Conservation (phyloP, 2,113 vertebrate genomes). For the Hymenochirus boettgeri region DNA sequence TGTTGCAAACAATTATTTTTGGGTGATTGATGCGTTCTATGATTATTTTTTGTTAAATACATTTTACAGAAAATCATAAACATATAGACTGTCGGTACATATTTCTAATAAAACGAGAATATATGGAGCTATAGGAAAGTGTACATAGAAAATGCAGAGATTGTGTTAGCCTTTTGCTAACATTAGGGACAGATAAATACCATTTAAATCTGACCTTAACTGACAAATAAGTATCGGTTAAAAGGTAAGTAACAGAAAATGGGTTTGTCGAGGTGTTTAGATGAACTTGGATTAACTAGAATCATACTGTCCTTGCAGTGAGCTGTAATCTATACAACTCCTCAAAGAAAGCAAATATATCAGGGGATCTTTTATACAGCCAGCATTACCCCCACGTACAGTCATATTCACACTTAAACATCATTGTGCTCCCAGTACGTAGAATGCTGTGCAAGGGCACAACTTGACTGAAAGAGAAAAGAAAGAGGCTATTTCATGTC, state of each 20-base stretch:
- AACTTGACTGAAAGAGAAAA: constrained; percentile 71
- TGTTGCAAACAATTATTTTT: too few relatives aligned
- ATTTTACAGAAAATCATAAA: too few relatives aligned
- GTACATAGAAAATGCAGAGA: too few relatives aligned
- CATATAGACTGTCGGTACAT: too few relatives aligned
- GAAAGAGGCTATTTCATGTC: constrained; percentile 57
- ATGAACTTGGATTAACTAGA: constrained; percentile 22
- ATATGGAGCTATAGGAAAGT: too few relatives aligned
- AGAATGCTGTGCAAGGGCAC: constrained; percentile 67
- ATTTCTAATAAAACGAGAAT: too few relatives aligned
- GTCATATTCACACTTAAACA: constrained; percentile 72
- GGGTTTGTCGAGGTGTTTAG: neutral
- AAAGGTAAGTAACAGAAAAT: constrained; percentile 23
- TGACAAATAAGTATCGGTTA: neutral
- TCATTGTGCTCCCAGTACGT: constrained; percentile 69
- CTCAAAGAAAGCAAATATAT: constrained; percentile 75
- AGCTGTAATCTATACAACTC: constrained; percentile 69
- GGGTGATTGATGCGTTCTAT: too few relatives aligned
- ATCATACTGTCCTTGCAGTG: constrained; percentile 16
- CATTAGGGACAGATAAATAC: neutral
- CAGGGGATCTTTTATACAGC: constrained; percentile 77
- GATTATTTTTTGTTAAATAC: too few relatives aligned
- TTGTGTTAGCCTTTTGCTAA: too few relatives aligned
- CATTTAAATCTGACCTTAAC: neutral
- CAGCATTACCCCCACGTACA: constrained; percentile 73